Conservation (phyloP, 2,888 invertebrate species). For the Molanna angustata region DNA sequence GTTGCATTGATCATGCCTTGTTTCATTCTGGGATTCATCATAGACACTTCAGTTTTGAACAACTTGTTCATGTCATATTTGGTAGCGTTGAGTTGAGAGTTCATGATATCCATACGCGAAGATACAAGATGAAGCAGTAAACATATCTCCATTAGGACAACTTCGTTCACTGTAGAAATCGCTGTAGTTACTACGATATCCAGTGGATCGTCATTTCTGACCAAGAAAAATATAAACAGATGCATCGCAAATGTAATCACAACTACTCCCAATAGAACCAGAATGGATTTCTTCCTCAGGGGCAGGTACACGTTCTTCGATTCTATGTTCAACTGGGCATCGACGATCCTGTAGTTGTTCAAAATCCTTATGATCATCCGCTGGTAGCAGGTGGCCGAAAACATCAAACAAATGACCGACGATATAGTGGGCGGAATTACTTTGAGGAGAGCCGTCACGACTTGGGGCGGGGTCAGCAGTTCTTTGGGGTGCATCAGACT, state of each 20-base stretch:
- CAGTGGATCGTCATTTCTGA: not conserved
- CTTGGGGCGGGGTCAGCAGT: slow-evolving; percentile 12
- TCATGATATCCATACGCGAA: slow-evolving; percentile 24
- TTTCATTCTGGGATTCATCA: slow-evolving; percentile 17
- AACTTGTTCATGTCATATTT: slow-evolving; percentile 26
- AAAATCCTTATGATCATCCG: slow-evolving; percentile 26
- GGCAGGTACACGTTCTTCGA: slow-evolving; percentile 20
- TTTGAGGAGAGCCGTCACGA: slow-evolving; percentile 21
- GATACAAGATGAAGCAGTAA: slow-evolving; percentile 20
- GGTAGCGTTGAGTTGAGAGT: slow-evolving; percentile 24
- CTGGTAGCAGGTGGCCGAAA: slow-evolving; percentile 27
- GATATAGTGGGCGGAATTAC: slow-evolving; percentile 22
- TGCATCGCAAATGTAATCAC: slow-evolving; percentile 5
- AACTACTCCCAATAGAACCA: slow-evolving; percentile 9
- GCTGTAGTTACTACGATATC: not conserved
- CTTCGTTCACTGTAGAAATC: slow-evolving; percentile 21
- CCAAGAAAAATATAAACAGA: slow-evolving; percentile 3
- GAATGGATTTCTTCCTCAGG: slow-evolving; percentile 17
- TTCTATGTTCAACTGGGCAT: slow-evolving; percentile 23
- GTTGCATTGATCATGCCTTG: slow-evolving; percentile 10
- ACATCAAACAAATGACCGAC: slow-evolving; percentile 17
- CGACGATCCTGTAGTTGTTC: slow-evolving; percentile 27
- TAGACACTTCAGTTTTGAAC: slow-evolving; percentile 22
- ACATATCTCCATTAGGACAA: slow-evolving; percentile 21
- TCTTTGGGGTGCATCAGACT: not conserved